Evolutionary conservation across 2,797 vertebrate species (phyloP).

Genomic region (Otolemur crassicaudatus): DNA sequence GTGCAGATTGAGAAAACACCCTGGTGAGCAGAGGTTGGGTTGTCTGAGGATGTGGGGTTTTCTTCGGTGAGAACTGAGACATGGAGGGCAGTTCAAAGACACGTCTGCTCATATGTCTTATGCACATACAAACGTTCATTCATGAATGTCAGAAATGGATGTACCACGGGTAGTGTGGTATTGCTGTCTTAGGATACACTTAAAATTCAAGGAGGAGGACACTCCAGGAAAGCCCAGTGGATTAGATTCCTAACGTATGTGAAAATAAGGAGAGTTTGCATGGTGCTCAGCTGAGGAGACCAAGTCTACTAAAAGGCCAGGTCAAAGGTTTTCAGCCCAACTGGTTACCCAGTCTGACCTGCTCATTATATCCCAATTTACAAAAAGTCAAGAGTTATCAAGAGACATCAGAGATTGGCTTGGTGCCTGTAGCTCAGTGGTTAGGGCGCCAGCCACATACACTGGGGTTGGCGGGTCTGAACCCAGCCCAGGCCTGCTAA

Average conservation of each 20-base stretch:
- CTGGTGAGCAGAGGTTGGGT: background rate
- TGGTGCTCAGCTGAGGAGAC: background rate
- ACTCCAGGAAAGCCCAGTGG: background rate
- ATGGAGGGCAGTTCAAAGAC: background rate
- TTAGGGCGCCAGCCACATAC: too few relatives aligned
- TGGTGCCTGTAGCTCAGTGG: too few relatives aligned
- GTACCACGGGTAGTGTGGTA: background rate
- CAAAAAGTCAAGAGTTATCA: background rate
- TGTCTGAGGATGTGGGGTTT: background rate
- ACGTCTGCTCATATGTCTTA: background rate
- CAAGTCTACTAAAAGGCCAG: background rate
- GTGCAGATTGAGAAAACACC: background rate
- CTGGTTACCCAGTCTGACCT: background rate
- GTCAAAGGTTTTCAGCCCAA: background rate
- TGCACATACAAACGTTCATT: background rate
- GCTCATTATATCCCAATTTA: background rate
- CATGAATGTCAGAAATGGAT: background rate
- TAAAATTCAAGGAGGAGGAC: background rate
- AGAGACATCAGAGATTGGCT: background rate
- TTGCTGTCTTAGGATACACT: background rate
- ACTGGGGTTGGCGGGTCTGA: too few relatives aligned
- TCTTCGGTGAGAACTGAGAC: background rate
- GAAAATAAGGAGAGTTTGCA: background rate
- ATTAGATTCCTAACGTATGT: background rate
- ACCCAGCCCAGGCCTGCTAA: too few relatives aligned